Conservation (phyloP, 1,140 invertebrate genomes). For the Lineus longissimus region DNA sequence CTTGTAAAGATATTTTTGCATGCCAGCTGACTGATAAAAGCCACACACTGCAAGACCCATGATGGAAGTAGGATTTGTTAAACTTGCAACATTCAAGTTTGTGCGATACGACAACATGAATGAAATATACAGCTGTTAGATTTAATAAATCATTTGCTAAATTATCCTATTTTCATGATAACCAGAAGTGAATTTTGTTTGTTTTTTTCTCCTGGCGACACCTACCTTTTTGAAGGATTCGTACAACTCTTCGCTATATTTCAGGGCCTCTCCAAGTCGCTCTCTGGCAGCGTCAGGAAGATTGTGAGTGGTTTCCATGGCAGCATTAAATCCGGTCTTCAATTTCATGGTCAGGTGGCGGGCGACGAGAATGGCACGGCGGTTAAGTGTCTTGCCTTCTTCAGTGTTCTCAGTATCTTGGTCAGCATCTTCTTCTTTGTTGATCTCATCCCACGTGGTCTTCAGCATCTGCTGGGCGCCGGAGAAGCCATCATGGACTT, state of each 20-base stretch:
- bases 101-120: no score
- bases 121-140: no score
- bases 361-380: slow-evolving; percentile 23
- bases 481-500: slow-evolving; percentile 16
- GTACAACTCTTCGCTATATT: slow-evolving; percentile 26
- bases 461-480: slow-evolving; percentile 20
- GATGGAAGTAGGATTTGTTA: no score
- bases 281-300: slow-evolving; percentile 17
- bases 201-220: no score
- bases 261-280: slow-evolving; percentile 17
- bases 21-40: no score
- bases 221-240: slow-evolving; percentile 22
- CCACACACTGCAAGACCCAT: no score
- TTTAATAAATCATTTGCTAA: no score
- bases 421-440: slow-evolving; percentile 18
- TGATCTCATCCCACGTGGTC: slow-evolving; percentile 22
- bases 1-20: no score
- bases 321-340: slow-evolving; percentile 11
- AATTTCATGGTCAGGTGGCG: slow-evolving; percentile 22
- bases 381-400: slow-evolving; percentile 21
- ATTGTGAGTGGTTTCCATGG: slow-evolving; percentile 12
- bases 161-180: no score
- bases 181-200: no score
- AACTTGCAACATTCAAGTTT: no score
- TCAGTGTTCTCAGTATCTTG: neutral